Evolutionary conservation across 2,797 vertebrate species (phyloP).

Genomic region (Loris lydekkerianus): DNA sequence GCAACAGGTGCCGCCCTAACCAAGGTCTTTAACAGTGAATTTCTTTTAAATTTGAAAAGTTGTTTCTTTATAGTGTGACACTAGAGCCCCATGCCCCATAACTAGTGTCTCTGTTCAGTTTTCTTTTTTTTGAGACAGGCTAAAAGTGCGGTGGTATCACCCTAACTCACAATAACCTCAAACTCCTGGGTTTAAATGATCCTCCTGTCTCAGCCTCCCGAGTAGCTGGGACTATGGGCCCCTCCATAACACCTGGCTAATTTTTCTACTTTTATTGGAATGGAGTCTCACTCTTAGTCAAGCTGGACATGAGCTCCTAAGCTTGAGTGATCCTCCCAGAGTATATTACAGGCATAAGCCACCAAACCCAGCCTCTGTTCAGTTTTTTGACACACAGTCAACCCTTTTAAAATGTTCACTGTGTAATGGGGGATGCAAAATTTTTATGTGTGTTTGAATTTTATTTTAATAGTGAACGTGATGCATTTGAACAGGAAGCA

Average conservation of each 20-base stretch:
- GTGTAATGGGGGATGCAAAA: neutral
- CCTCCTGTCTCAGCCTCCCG: too few species aligned
- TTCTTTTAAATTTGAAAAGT: slow-evolving; percentile 32
- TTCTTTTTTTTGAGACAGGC: neutral
- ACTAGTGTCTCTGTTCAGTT: neutral
- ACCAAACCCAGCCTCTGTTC: neutral
- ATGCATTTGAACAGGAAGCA: slow-evolving; percentile 93
- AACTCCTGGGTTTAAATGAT: too few species aligned
- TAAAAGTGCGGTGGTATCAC: too few species aligned
- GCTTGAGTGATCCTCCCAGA: too few species aligned
- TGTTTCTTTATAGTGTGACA: neutral
- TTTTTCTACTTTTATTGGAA: too few species aligned
- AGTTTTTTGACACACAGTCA: neutral
- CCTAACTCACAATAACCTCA: too few species aligned
- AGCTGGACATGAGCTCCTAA: too few species aligned
- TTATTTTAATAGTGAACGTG: slow-evolving; percentile 92
- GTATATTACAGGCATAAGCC: too few species aligned
- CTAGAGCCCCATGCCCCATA: neutral
- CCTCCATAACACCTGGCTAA: too few species aligned
- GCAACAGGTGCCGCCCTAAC: neutral
- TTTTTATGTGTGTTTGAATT: slow-evolving; percentile 50
- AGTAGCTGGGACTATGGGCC: too few species aligned
- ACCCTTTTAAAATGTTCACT: neutral
- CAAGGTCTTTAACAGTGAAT: neutral
- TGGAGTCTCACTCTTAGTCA: too few species aligned